Conservation (phyloP, 2,888 invertebrate genomes). For the Yponomeuta evonymella region DNA sequence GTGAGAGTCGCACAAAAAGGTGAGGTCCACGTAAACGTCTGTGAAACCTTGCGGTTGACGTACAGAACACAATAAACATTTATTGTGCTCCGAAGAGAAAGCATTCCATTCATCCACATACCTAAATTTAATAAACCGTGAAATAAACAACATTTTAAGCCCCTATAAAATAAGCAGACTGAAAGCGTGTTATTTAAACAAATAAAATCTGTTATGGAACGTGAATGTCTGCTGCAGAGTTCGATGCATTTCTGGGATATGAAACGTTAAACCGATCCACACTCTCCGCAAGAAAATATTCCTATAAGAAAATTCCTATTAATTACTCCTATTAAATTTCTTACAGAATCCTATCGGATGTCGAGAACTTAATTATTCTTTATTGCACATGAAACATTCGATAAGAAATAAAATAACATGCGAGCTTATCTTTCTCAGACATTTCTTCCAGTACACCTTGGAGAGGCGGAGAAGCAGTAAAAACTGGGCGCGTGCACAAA, state of each 20-base stretch:
- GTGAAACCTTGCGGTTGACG: background rate
- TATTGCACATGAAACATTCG: too few species aligned
- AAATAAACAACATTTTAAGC: background rate
- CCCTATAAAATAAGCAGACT: background rate
- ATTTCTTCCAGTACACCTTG: too few species aligned
- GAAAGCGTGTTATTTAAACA: background rate
- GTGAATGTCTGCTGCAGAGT: background rate
- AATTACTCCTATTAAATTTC: too few species aligned
- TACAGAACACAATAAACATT: constrained; percentile 7
- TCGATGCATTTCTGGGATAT: background rate
- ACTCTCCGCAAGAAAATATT: background rate
- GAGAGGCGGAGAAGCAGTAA: too few species aligned
- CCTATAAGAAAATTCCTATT: too few species aligned
- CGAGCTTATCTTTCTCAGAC: too few species aligned
- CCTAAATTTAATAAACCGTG: background rate
- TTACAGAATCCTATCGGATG: too few species aligned
- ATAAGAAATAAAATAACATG: too few species aligned
- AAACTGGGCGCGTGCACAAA: too few species aligned
- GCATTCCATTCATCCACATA: background rate
- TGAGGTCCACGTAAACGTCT: too few species aligned
- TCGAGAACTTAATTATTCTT: too few species aligned
- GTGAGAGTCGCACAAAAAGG: too few species aligned
- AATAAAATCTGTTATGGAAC: background rate
- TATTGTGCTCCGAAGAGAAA: background rate
- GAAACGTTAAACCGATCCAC: background rate